Evolutionary conservation across 2,113 vertebrate genomes (phyloP).

Genomic region (Cryptotis parvus): DNA sequence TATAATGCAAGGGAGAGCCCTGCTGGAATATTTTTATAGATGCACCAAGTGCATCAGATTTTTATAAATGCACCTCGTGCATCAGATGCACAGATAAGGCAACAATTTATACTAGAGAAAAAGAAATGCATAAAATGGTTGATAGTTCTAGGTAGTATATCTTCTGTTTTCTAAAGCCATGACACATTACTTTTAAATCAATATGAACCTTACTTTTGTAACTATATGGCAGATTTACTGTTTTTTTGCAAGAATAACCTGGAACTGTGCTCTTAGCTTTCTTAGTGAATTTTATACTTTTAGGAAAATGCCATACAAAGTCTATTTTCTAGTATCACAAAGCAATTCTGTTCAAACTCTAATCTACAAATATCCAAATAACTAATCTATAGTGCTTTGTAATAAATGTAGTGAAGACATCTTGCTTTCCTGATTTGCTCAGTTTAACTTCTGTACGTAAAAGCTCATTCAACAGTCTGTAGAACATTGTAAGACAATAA

Average conservation of each 20-base stretch:
- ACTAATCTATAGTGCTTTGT: too few relatives aligned
- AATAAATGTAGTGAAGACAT: not conserved
- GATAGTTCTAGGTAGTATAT: not conserved
- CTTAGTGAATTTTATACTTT: not conserved
- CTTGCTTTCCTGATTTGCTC: not conserved
- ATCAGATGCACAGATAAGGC: slow-evolving; percentile 18
- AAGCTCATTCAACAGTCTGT: not conserved
- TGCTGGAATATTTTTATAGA: slow-evolving; percentile 84
- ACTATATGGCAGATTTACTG: not conserved
- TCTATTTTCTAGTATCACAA: slow-evolving; percentile 28
- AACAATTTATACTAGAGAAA: slow-evolving; percentile 53
- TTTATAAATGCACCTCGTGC: slow-evolving; percentile 80
- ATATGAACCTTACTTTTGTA: not conserved
- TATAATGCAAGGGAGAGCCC: slow-evolving; percentile 86
- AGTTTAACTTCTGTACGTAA: not conserved
- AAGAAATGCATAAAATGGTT: slow-evolving; percentile 18
- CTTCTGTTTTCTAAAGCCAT: not conserved
- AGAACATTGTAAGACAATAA: slow-evolving; percentile 5
- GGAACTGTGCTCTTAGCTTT: slow-evolving; percentile 11
- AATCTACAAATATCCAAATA: not conserved
- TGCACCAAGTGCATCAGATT: slow-evolving; percentile 54
- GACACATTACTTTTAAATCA: slow-evolving; percentile 1
- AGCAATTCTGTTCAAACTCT: not conserved
- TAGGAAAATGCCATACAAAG: not conserved
- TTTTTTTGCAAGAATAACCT: not conserved